These are phyloP conservation scores for Serinus canaria DNA, from an alignment of 2,113 vertebrate genomes.

Conservation along the genomic window DNA sequence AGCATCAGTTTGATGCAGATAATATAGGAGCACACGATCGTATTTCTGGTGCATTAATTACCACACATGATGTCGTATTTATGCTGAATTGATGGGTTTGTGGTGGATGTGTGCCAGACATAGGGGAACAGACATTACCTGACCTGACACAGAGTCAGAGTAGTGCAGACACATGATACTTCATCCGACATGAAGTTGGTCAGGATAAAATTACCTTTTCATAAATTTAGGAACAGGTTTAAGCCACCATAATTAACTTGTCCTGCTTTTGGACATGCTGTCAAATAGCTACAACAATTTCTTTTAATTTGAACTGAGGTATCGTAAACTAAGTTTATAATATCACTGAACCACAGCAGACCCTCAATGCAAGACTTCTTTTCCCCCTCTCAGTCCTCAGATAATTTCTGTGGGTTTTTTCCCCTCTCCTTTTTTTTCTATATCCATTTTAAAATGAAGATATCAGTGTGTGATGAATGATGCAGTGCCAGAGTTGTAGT, in stretches of 20 bases:
- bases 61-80: background rate
- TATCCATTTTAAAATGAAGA: background rate
- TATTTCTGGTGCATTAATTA: slow-evolving; percentile 14
- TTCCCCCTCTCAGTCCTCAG: background rate
- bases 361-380: background rate
- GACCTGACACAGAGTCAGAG: background rate
- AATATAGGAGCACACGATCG: background rate
- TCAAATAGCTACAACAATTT: background rate
- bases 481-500: background rate
- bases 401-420: background rate
- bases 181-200: background rate
- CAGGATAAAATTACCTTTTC: slow-evolving; percentile 31
- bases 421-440: background rate
- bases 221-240: slow-evolving; percentile 13
- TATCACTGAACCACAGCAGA: background rate
- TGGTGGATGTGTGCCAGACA: background rate
- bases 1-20: background rate
- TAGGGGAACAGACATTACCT: background rate
- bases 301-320: background rate
- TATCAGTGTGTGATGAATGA: background rate
- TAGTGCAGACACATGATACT: background rate
- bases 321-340: background rate
- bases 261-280: background rate
- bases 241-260: background rate
- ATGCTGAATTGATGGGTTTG: background rate